Conservation (phyloP, 2,797 vertebrate species). For the Pseudotriccus pelzelni region DNA sequence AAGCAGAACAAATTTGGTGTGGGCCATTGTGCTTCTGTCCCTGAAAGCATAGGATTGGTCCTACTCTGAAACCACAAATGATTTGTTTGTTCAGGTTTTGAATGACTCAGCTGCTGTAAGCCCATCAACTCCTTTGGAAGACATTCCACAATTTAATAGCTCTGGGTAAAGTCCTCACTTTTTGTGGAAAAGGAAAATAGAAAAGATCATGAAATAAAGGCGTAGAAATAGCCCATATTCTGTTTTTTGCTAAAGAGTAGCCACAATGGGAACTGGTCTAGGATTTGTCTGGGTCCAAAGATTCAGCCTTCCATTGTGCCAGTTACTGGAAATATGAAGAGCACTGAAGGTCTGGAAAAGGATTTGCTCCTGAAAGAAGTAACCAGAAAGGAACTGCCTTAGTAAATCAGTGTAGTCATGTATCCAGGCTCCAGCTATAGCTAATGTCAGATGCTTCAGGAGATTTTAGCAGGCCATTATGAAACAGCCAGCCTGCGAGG, state of each 20-base stretch:
- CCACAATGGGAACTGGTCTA: neutral
- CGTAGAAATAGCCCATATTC: fast-evolving
- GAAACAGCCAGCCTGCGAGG: neutral
- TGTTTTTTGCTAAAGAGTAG: neutral
- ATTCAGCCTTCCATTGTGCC: neutral
- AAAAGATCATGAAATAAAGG: neutral
- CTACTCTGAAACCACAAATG: neutral
- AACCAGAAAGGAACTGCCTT: neutral
- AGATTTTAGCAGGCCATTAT: neutral
- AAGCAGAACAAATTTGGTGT: neutral
- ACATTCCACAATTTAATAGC: neutral
- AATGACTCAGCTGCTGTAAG: neutral
- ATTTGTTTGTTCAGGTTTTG: neutral
- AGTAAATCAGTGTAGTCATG: neutral
- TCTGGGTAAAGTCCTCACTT: neutral
- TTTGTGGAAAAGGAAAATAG: neutral
- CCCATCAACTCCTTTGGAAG: neutral
- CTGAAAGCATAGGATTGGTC: neutral
- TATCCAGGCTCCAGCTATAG: neutral
- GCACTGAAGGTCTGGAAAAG: neutral
- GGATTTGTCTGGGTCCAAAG: neutral
- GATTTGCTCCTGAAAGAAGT: neutral
- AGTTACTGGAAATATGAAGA: neutral
- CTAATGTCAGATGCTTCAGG: neutral
- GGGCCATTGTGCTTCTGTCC: neutral